Percentiles rank a stretch among this genome's conserved stretches.
Evolutionary conservation across 2,113 vertebrate species (phyloP).

Genomic region (Grallaria varia): DNA sequence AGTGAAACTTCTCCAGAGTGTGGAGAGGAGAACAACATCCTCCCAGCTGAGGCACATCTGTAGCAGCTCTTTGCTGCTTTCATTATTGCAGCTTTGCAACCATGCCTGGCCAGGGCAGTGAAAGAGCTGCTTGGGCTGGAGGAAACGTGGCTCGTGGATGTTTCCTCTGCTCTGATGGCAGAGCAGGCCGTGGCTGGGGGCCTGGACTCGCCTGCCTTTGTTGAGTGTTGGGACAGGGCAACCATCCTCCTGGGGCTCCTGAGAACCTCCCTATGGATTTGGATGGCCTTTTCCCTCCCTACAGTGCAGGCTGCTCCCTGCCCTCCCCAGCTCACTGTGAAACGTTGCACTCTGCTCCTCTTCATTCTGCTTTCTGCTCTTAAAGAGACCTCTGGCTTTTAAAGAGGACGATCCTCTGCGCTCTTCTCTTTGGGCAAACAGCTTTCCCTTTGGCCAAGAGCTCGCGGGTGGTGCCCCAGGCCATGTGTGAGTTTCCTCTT

Average conservation of each 20-base stretch:
- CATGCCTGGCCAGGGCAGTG: background rate
- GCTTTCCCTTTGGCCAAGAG: background rate
- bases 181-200: background rate
- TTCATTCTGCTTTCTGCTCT: background rate
- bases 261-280: background rate
- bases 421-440: background rate
- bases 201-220: background rate
- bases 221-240: background rate
- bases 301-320: background rate
- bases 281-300: background rate
- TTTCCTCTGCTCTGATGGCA: background rate
- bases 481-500: constrained; percentile 28
- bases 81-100: background rate
- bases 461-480: background rate
- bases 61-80: background rate
- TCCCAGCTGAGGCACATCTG: fast-evolving
- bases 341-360: background rate
- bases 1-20: background rate
- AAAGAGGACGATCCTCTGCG: background rate
- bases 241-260: background rate
- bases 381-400: background rate
- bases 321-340: background rate
- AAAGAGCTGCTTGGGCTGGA: background rate
- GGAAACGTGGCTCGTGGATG: background rate
- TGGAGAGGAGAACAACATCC: background rate